Base-by-base conservation (phyloP, 2,113 vertebrate genomes). In the Aptenodytes forsteri region DNA sequence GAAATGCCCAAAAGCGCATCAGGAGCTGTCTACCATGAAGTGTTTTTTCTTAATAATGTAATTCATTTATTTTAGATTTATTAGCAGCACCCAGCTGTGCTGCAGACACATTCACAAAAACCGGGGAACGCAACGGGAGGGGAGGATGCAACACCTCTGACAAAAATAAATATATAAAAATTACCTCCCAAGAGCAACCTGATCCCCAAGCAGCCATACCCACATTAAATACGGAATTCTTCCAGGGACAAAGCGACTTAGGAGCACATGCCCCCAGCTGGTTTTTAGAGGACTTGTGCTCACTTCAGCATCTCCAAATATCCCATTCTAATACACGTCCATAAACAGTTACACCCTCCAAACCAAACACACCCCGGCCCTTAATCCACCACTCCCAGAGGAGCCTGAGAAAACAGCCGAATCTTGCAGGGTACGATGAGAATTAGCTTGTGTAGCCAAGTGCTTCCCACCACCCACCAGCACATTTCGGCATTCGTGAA, bases 91-190 rank as follows among this genome's bases (percentile, higher is more conserved):
- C 61, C 75, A 36, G 47, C 67, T 73, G 80, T 34, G 59, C 80
- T 56, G 61, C 61, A 78, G 46, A 36, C 58, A 29, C 73, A 3
- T 32, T 25, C 61, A 40, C 22, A 25, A 27, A 56, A 76, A 23
- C 5, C 1, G 1, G 54, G 54, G 30, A 44, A 38, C 1, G 1
- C 4, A 2, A n/a, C 2, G 0, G 26, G 5, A 13, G 26, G 16
- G 29, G 4, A 0, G 6, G 23, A 90, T 75, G 62, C 34, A 42
- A 38, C 65, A 11, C 47, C 34, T 66, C 19, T 17, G 52, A 25
- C 30, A 30, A 42, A 72, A 49, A 59, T 8, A n/a, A 82, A 66
- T 16, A 30, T 58, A 49, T 15, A 75, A 34, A 52, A 40, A 21
- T 16, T 9, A 69, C 47, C 61, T 67, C 47, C 70, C 75, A 30